Conservation (phyloP, 2,113 vertebrate genomes). For the Turdus rufiventris region DNA sequence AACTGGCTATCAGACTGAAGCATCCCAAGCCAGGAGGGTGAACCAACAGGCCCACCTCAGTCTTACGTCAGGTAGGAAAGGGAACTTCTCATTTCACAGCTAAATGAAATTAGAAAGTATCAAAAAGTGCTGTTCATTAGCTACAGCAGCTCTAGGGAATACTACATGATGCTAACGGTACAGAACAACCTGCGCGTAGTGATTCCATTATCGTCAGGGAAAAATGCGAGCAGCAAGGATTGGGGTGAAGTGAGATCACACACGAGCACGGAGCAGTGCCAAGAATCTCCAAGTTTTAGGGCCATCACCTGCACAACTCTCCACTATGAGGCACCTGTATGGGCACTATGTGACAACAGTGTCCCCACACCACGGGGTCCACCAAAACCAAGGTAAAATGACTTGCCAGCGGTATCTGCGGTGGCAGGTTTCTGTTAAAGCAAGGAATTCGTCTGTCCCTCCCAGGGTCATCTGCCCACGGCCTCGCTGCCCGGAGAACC, state of each 20-base stretch:
- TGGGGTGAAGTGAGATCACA: neutral
- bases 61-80: neutral
- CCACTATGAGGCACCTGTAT: neutral
- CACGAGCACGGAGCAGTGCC: accelerated
- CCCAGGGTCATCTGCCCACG: accelerated
- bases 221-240: neutral
- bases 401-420: neutral
- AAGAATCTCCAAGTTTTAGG: neutral
- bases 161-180: neutral
- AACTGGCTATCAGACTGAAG: accelerated
- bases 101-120: neutral
- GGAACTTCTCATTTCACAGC: neutral
- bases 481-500: neutral
- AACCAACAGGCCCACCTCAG: neutral
- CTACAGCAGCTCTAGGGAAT: neutral
- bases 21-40: neutral
- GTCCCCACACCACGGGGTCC: neutral
- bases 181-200: neutral
- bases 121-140: neutral
- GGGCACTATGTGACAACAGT: accelerated
- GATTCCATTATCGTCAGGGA: neutral
- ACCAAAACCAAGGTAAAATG: neutral
- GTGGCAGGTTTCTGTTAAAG: neutral
- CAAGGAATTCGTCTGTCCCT: no score
- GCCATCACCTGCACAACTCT: neutral